Percentiles rank a stretch among this genome's conserved stretches.
Evolutionary conservation across 1,140 invertebrate species (phyloP).

Genomic region (Homalodisca vitripennis): DNA sequence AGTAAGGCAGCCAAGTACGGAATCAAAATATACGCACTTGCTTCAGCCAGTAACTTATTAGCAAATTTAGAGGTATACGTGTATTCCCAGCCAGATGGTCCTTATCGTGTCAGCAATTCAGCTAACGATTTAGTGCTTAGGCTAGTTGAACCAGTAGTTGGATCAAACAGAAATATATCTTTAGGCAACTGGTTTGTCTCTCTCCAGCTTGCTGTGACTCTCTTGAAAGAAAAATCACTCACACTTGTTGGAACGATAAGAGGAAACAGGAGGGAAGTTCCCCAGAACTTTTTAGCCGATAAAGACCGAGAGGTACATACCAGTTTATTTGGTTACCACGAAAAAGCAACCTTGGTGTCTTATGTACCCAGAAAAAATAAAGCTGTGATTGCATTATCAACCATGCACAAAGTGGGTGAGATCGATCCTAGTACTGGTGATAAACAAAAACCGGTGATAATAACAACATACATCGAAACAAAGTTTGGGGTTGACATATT

Average conservation of each 20-base stretch:
- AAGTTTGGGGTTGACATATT: neutral
- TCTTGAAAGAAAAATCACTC: slow-evolving; percentile 7
- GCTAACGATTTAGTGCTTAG: neutral
- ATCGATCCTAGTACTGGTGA: neutral
- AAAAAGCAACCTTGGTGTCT: slow-evolving; percentile 2
- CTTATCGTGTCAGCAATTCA: neutral
- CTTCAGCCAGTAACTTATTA: neutral
- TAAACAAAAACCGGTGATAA: neutral
- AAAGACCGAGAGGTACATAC: neutral
- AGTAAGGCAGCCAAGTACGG: slow-evolving; percentile 1
- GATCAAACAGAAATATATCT: neutral
- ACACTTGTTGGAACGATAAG: neutral
- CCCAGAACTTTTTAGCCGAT: neutral
- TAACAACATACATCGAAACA: neutral
- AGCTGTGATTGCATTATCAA: neutral
- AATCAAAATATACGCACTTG: slow-evolving; percentile 8
- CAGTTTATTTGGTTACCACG: slow-evolving; percentile 1
- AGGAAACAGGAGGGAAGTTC: neutral
- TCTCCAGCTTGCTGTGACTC: neutral
- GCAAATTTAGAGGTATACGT: neutral
- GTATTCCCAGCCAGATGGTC: neutral
- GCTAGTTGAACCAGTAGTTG: slow-evolving; percentile 4
- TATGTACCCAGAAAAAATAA: neutral
- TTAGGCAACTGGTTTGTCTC: neutral
- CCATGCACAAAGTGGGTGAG: neutral